Conservation (phyloP, 2,888 invertebrate species). For the Heliconius ismenius region DNA sequence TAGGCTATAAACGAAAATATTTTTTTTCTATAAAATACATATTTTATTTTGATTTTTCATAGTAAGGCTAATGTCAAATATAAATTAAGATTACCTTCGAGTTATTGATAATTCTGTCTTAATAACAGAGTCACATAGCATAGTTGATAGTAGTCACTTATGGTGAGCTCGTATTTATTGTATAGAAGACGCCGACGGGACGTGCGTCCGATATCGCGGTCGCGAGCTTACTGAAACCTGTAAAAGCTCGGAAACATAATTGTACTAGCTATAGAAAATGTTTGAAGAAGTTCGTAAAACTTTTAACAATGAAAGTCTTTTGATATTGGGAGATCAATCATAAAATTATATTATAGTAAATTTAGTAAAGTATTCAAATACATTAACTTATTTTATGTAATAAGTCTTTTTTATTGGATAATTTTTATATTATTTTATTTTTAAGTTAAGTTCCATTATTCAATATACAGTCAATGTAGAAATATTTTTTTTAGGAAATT, state of each 20-base stretch:
- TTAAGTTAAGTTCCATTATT: no score
- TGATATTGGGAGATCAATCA: background rate
- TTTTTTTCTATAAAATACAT: background rate
- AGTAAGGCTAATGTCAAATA: background rate
- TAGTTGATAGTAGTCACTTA: slow-evolving; percentile 45
- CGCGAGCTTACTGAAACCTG: slow-evolving; percentile 44
- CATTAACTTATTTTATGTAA: background rate
- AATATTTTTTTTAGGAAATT: no score
- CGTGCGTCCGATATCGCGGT: slow-evolving; percentile 41
- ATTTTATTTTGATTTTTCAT: background rate
- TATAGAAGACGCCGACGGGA: slow-evolving; percentile 22
- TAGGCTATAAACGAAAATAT: no score
- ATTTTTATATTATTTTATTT: no score
- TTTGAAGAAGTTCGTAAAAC: slow-evolving; percentile 21
- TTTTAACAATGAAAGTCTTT: slow-evolving; percentile 22
- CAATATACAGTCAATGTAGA: no score
- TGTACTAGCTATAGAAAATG: slow-evolving; percentile 14
- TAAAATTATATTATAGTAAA: background rate
- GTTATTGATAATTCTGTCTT: slow-evolving; percentile 27
- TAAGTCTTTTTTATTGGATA: no score
- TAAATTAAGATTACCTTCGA: slow-evolving; percentile 37
- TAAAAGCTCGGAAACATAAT: slow-evolving; percentile 24
- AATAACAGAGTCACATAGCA: slow-evolving; percentile 40
- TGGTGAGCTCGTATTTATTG: slow-evolving; percentile 34
- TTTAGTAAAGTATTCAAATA: background rate